A percentile compares a stretch with the other conserved stretches of the same genome.
Conservation (phyloP, 1,140 invertebrate genomes). For the Dryas iulia region DNA sequence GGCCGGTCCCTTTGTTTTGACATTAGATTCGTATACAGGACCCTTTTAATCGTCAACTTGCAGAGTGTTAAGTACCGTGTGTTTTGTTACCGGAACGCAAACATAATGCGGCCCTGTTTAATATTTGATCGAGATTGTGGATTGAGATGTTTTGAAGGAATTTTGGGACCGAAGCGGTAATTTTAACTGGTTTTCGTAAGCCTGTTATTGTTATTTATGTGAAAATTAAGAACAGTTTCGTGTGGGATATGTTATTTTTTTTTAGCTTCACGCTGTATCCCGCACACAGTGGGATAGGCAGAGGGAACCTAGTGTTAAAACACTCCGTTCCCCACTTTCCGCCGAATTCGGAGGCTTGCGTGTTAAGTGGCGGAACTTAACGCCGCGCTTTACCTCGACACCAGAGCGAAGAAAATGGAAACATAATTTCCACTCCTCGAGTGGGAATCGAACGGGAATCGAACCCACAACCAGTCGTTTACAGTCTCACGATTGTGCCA, state of each 20-base stretch:
- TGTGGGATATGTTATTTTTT: not conserved
- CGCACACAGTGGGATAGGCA: fast-evolving
- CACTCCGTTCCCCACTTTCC: not conserved
- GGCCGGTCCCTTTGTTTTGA: constrained; percentile 52
- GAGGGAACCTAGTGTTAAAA: not conserved
- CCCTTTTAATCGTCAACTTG: constrained; percentile 54
- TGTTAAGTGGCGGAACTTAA: not conserved
- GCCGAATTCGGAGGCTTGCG: not conserved
- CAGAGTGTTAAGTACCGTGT: constrained; percentile 46
- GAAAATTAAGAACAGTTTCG: too few species aligned
- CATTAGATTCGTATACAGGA: constrained; percentile 55
- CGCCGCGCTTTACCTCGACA: not conserved
- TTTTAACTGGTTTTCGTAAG: not conserved
- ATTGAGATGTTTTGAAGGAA: constrained; percentile 17
- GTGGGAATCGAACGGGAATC: not conserved
- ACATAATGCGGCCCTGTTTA: constrained; percentile 32
- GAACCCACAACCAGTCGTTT: too few species aligned
- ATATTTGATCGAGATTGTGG: constrained; percentile 30
- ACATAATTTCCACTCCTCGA: not conserved
- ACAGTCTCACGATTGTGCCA: too few species aligned
- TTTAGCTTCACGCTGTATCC: not conserved
- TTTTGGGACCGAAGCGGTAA: not conserved
- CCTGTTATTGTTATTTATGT: too few species aligned
- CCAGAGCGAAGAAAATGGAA: not conserved
- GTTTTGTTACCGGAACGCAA: constrained; percentile 46